A percentile compares a stretch with the other conserved stretches of the same genome.
These are phyloP conservation scores for Sebastes taczanowskii DNA, from an alignment of 2,797 vertebrate species.

Conservation along the genomic window DNA sequence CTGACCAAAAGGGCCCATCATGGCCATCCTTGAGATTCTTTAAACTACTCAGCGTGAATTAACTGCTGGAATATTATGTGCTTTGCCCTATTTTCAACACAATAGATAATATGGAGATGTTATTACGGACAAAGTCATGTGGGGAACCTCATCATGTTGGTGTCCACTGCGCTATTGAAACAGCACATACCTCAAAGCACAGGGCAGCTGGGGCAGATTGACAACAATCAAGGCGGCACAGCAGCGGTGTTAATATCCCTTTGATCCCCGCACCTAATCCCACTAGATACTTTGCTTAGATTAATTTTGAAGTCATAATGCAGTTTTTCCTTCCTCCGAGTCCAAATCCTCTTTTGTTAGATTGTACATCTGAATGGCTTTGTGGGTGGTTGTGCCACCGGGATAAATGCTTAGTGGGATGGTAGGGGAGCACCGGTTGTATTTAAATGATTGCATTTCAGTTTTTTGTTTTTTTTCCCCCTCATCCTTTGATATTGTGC, in stretches of 20 bases:
- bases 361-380: slow-evolving; percentile 73
- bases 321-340: slow-evolving; percentile 45
- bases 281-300: slow-evolving; percentile 73
- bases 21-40: slow-evolving; percentile 10
- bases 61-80: background rate
- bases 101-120: slow-evolving; percentile 18
- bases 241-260: slow-evolving; percentile 76
- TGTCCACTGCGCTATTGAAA: slow-evolving; percentile 12
- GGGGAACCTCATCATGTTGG: slow-evolving; percentile 5
- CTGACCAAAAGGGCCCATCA: slow-evolving; percentile 35
- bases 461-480: background rate
- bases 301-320: slow-evolving; percentile 80
- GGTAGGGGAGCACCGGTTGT: slow-evolving; percentile 15
- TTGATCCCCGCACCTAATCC: slow-evolving; percentile 79
- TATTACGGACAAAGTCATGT: slow-evolving; percentile 34
- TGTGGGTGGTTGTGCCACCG: slow-evolving; percentile 48
- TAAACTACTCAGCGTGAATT: slow-evolving; percentile 30
- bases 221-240: slow-evolving; percentile 55
- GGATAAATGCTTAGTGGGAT: slow-evolving; percentile 43
- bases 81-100: slow-evolving; percentile 5
- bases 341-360: slow-evolving; percentile 79
- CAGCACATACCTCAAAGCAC: slow-evolving; percentile 23
- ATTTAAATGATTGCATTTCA: slow-evolving; percentile 66
- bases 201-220: slow-evolving; percentile 65
- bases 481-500: slow-evolving; percentile 48